Conservation (phyloP, 2,888 invertebrate species). For the Pristionchus mayeri region DNA sequence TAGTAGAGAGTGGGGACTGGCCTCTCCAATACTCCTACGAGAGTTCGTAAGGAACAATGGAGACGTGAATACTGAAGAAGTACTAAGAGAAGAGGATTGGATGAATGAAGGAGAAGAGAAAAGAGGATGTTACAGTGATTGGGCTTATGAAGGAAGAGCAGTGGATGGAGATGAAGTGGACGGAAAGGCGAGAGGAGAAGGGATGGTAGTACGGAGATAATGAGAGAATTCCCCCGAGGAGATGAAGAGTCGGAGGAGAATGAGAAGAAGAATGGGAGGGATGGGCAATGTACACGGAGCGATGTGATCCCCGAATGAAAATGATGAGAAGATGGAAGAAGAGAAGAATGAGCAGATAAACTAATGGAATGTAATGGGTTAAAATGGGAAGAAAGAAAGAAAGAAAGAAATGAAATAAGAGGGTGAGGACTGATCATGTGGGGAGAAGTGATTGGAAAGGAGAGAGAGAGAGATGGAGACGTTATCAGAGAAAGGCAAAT, state of each 20-base stretch:
- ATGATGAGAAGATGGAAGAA: background rate
- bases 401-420: background rate
- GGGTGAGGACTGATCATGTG: background rate
- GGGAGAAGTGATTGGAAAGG: conserved; percentile 3
- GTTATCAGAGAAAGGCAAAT: background rate
- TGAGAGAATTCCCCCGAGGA: conserved; percentile 8
- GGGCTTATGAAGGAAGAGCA: background rate
- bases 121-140: background rate
- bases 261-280: background rate
- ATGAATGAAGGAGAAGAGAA: background rate
- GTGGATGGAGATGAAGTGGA: background rate
- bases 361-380: background rate
- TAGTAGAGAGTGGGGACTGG: background rate
- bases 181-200: background rate
- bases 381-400: background rate
- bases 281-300: background rate
- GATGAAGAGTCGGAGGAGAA: conserved; percentile 16
- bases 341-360: background rate
- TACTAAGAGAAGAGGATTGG: conserved; percentile 29
- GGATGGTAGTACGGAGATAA: conserved; percentile 19
- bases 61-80: conserved; percentile 33
- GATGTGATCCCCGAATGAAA: background rate
- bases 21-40: background rate
- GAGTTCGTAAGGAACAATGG: background rate
- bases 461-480: conserved; percentile 27